Conservation (phyloP, 2,797 vertebrate genomes). For the Hemitrygon akajei region DNA sequence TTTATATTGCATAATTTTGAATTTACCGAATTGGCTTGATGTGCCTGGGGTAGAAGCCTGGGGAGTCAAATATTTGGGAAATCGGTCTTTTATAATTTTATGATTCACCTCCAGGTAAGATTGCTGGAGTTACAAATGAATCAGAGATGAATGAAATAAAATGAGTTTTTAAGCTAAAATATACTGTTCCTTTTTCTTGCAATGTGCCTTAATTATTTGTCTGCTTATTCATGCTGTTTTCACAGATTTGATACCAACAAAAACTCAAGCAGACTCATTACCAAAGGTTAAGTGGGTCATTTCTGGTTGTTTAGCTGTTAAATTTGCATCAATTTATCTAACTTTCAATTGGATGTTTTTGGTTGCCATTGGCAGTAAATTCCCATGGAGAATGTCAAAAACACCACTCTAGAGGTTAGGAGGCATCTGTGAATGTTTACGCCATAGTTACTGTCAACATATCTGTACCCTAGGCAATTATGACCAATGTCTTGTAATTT, state of each 20-base stretch:
- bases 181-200: not conserved
- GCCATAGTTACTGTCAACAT: not conserved
- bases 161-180: not conserved
- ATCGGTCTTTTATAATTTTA: not conserved
- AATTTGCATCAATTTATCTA: slow-evolving; percentile 32
- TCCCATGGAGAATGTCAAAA: slow-evolving; percentile 29
- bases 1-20: not conserved
- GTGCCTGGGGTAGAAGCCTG: not conserved
- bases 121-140: not conserved
- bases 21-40: not conserved
- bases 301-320: slow-evolving; percentile 28
- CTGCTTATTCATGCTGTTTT: not conserved
- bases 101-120: not conserved
- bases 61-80: not conserved
- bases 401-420: not conserved
- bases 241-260: not conserved
- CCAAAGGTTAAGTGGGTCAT: slow-evolving; percentile 31
- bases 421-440: not conserved
- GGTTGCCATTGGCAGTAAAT: not conserved
- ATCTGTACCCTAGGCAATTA: not conserved
- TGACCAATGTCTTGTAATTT: not conserved
- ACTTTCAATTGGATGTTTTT: slow-evolving; percentile 18
- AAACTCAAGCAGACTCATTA: slow-evolving; percentile 20
- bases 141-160: not conserved
- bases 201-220: not conserved